phyloP scores from a whole-genome alignment of 2,888 invertebrate species.

The Scaptomyza polygonia region DNA sequence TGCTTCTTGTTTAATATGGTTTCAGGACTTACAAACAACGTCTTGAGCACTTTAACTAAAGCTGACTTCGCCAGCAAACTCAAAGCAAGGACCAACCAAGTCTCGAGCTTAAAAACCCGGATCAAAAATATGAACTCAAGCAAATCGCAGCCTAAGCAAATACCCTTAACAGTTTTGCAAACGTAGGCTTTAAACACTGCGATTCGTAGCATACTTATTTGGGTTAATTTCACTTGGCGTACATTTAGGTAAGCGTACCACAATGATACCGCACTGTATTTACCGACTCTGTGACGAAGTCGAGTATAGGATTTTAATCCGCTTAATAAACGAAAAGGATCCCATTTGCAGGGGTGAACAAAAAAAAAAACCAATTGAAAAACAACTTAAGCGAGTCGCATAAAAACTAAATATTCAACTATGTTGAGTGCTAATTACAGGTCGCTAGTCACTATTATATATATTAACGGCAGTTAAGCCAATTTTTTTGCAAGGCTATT shows the following conservation, averaged over 20 bases:
- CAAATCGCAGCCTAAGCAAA: too few relatives aligned
- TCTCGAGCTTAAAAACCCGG: conserved; percentile 14
- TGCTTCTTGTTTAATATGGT: neutral
- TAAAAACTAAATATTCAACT: conserved; percentile 31
- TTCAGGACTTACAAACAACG: conserved; percentile 44
- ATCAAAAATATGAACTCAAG: neutral
- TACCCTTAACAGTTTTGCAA: too few relatives aligned
- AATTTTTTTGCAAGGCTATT: conserved; percentile 18
- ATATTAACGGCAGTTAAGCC: conserved; percentile 29
- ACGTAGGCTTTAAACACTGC: neutral
- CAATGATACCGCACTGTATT: neutral
- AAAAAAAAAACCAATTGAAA: conserved; percentile 6
- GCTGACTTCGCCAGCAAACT: conserved; percentile 20
- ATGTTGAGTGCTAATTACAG: conserved; percentile 17
- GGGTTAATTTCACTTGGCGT: conserved; percentile 29
- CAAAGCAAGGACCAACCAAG: conserved; percentile 11
- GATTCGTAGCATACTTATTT: conserved; percentile 43
- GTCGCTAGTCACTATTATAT: conserved; percentile 10
- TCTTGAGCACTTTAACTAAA: conserved; percentile 54
- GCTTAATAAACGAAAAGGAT: conserved; percentile 40
- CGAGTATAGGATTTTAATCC: conserved; percentile 41
- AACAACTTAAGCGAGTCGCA: conserved; percentile 41
- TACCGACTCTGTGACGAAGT: conserved; percentile 18
- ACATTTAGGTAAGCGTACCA: conserved; percentile 43
- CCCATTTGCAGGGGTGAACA: conserved; percentile 11